A percentile compares a stretch with the other conserved stretches of the same genome.
phyloP scores from a whole-genome alignment of 1,140 invertebrate species.

The Prorops nasuta region DNA sequence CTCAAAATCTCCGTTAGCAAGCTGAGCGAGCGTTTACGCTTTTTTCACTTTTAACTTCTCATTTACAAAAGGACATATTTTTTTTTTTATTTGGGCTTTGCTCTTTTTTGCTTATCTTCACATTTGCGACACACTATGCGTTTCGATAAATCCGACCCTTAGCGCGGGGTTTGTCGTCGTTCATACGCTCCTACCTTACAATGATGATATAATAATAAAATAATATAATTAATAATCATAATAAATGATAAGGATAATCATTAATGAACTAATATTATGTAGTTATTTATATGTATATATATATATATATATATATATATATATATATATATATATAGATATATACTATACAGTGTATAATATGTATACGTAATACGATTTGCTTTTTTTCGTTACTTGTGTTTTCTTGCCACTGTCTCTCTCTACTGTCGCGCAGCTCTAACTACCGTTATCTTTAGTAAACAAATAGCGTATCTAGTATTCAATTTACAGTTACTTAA shows the following conservation, averaged over 20 bases:
- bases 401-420: slow-evolving; percentile 12
- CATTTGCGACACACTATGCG: slow-evolving; percentile 40
- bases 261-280: slow-evolving; percentile 47
- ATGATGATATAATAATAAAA: slow-evolving; percentile 42
- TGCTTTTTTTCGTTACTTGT: slow-evolving; percentile 15
- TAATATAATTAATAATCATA: slow-evolving; percentile 37
- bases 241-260: slow-evolving; percentile 36
- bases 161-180: slow-evolving; percentile 11
- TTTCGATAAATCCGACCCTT: slow-evolving; percentile 20
- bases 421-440: slow-evolving; percentile 22
- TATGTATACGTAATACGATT: slow-evolving; percentile 31
- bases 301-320: slow-evolving; percentile 16
- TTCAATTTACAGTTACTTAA: slow-evolving; percentile 42
- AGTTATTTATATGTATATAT: slow-evolving; percentile 29
- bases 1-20: slow-evolving; percentile 8
- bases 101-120: slow-evolving; percentile 29
- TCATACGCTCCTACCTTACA: slow-evolving; percentile 20
- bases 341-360: slow-evolving; percentile 16
- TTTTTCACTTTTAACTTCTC: slow-evolving; percentile 6
- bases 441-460: slow-evolving; percentile 37
- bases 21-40: slow-evolving; percentile 7
- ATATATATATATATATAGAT: no score
- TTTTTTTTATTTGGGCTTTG: slow-evolving; percentile 17
- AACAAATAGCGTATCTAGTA: slow-evolving; percentile 45
- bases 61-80: slow-evolving; percentile 23